Percentiles rank a stretch among this genome's conserved stretches.
Evolutionary conservation across 2,113 vertebrate species (phyloP).

Genomic region (Manacus vitellinus): DNA sequence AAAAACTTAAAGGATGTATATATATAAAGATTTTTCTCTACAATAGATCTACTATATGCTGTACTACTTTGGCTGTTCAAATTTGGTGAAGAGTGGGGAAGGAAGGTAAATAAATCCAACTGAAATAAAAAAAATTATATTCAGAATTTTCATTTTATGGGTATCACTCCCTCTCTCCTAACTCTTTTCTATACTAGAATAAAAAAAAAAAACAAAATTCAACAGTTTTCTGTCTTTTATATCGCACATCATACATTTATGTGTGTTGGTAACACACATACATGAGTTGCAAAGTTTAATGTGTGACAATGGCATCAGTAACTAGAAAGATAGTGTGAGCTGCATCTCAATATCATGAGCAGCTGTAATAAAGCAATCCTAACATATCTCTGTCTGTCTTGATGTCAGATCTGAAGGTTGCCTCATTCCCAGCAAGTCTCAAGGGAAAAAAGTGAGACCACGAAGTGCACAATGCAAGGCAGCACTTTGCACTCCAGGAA

Average conservation of each 20-base stretch:
- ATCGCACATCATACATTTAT: rapidly evolving
- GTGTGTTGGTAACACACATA: neutral
- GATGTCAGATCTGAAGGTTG: neutral
- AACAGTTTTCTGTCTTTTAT: neutral
- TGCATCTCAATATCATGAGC: neutral
- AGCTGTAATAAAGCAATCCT: neutral
- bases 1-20: neutral
- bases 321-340: neutral
- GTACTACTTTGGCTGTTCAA: neutral
- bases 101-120: neutral
- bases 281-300: neutral
- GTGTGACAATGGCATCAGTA: neutral
- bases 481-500: neutral
- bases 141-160: neutral
- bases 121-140: neutral
- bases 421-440: neutral
- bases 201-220: neutral
- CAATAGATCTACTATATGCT: neutral
- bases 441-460: neutral
- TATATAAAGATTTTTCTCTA: neutral
- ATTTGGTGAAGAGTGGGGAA: neutral
- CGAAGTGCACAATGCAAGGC: neutral
- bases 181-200: neutral
- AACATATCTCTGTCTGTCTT: neutral
- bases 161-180: neutral